Evolutionary conservation across 2,888 invertebrate species (phyloP), one percentile per base, ranked within the genome.

Genomic region (Brachylomia viminalis): DNA sequence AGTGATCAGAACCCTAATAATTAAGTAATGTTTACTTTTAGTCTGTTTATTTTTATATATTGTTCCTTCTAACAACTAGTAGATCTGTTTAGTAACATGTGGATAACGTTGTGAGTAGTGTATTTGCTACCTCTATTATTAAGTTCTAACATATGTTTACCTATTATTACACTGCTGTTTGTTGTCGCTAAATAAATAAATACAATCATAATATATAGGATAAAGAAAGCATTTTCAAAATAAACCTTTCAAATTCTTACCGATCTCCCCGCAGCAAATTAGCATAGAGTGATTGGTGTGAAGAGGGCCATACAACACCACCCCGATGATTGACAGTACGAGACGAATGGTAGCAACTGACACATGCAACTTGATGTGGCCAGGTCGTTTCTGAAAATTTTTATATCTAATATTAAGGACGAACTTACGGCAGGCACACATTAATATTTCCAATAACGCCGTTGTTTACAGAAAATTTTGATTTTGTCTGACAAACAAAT

Each of bases 341-440:
- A 86, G 79, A 20, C 86, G 81, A 52, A 87, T 70, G 3, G 72
- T 70, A 52, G 86, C 87, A 1, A 86, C 81, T 3, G 86, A 73
- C 20, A 87, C 82, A 30, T 87, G 86, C 20, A 86, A 30, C 38
- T 79, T 83, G 23, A 87, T 82, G 52, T 86, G 86, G 3, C 86
- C 82, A 0, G 86, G 86, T 38, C 83, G 77, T 79, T 75, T 85
- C 86, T 86, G 86, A 54, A 86, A 86, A 72, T 27, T 1, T 42
- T 38, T 54, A 45, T 20, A n/a, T n/a, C 52, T 33, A 20, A 52
- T n/a, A 11, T 67, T 33, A 66, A 66, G 23, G 1, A 52, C 11
- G 7, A 17, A 33, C 10, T 49, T 30, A 33, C 17, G 8, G n/a
- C 13, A 54, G 45, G 15, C 6, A n/a, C 23, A 23, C 11, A 15